These are phyloP conservation scores for Antheraea yamamai DNA, from an alignment of 2,888 invertebrate genomes.

Conservation along the genomic window DNA sequence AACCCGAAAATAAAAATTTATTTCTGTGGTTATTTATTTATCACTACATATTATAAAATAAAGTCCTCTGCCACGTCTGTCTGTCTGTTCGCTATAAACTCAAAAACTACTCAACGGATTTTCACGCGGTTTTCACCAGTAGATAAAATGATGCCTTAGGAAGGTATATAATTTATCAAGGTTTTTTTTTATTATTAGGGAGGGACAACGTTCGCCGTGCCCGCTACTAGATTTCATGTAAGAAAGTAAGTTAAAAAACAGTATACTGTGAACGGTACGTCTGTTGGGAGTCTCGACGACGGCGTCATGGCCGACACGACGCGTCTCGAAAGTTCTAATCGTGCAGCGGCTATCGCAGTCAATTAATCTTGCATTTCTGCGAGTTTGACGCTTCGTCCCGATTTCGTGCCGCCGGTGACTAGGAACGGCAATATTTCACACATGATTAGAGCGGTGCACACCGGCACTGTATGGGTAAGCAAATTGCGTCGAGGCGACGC, in stretches of 20 bases:
- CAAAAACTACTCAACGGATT: no score
- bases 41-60: no score
- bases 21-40: no score
- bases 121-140: no score
- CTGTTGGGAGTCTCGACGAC: slow-evolving; percentile 39
- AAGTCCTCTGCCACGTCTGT: no score
- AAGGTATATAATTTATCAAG: no score
- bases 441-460: slow-evolving; percentile 75
- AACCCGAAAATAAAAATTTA: no score
- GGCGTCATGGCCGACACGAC: no score
- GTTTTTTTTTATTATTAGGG: no score
- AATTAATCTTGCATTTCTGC: slow-evolving; percentile 69
- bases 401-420: slow-evolving; percentile 70
- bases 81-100: no score
- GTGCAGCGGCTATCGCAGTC: slow-evolving; percentile 63
- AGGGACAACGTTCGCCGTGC: no score
- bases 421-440: slow-evolving; percentile 78
- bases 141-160: no score
- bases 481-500: slow-evolving; percentile 79
- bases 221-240: background rate
- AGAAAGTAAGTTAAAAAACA: background rate
- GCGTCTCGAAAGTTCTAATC: slow-evolving; percentile 44
- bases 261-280: background rate
- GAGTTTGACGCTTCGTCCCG: slow-evolving; percentile 68
- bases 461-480: slow-evolving; percentile 79